Evolutionary conservation across 2,888 invertebrate genomes (phyloP).

Genomic region (Frankliniella fusca): DNA sequence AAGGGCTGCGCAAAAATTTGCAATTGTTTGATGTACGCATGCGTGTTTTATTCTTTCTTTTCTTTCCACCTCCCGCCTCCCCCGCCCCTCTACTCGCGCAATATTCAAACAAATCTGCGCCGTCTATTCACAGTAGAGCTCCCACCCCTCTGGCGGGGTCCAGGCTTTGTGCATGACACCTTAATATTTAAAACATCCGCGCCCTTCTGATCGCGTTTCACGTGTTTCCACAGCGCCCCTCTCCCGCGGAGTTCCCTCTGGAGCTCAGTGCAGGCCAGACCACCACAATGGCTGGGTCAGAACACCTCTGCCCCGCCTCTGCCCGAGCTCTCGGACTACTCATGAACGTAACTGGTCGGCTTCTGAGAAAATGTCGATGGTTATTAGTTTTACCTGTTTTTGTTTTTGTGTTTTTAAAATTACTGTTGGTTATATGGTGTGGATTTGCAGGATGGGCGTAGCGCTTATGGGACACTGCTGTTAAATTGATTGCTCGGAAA

Average conservation of each 20-base stretch:
- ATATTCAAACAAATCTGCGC: conserved; percentile 11
- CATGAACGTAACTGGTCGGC: too few relatives aligned
- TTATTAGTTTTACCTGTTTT: too few relatives aligned
- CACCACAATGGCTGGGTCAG: too few relatives aligned
- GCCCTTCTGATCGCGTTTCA: conserved; percentile 21
- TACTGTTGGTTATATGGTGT: too few relatives aligned
- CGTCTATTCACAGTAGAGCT: neutral
- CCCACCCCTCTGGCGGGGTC: too few relatives aligned
- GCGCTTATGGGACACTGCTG: too few relatives aligned
- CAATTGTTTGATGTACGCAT: neutral
- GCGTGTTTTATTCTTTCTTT: neutral
- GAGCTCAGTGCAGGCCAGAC: neutral
- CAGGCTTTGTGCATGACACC: conserved; percentile 9
- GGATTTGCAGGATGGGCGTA: too few relatives aligned
- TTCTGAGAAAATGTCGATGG: too few relatives aligned
- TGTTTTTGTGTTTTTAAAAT: too few relatives aligned
- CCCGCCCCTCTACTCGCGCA: neutral
- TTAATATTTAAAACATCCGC: conserved; percentile 13
- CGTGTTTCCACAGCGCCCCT: neutral
- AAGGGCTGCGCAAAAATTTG: conserved; percentile 16
- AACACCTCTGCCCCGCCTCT: too few relatives aligned
- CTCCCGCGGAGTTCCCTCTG: neutral
- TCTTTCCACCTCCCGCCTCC: neutral
- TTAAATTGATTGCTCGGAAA: conserved; percentile 9
- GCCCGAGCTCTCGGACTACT: too few relatives aligned